Percentiles rank a stretch among this genome's conserved stretches.
Evolutionary conservation across 2,113 vertebrate genomes (phyloP).

Genomic region (Aleadryas rufinucha): DNA sequence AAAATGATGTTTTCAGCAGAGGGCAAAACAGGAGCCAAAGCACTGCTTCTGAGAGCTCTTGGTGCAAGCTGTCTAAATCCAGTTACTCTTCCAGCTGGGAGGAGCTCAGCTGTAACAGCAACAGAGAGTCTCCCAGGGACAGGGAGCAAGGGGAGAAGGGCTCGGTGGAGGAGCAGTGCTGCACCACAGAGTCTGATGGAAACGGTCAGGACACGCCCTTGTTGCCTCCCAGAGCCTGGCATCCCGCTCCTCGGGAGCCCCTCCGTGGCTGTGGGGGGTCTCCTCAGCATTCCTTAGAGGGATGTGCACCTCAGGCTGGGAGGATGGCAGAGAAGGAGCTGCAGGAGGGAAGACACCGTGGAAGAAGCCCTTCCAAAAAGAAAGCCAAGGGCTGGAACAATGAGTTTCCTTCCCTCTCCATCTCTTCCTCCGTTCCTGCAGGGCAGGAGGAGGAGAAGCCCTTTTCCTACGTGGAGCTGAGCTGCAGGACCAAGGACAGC

Average conservation of each 20-base stretch:
- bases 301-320: neutral
- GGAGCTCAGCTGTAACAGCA: neutral
- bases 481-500: neutral
- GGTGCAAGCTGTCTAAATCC: slow-evolving; percentile 62
- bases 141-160: neutral
- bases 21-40: slow-evolving; percentile 59
- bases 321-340: neutral
- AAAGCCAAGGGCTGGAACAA: neutral
- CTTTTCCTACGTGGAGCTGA: neutral
- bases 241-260: neutral
- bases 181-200: neutral
- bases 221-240: neutral
- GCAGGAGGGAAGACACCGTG: accelerated
- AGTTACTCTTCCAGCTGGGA: slow-evolving; percentile 70
- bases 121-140: neutral
- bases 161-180: neutral
- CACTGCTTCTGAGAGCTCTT: slow-evolving; percentile 68
- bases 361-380: neutral
- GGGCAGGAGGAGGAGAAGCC: neutral
- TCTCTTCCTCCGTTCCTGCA: neutral
- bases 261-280: accelerated
- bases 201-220: accelerated
- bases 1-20: neutral
- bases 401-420: neutral
- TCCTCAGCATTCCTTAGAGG: neutral